Evolutionary conservation across 2,888 invertebrate species (phyloP), one percentile per base, ranked within the genome.

Genomic region (Leucania comma): DNA sequence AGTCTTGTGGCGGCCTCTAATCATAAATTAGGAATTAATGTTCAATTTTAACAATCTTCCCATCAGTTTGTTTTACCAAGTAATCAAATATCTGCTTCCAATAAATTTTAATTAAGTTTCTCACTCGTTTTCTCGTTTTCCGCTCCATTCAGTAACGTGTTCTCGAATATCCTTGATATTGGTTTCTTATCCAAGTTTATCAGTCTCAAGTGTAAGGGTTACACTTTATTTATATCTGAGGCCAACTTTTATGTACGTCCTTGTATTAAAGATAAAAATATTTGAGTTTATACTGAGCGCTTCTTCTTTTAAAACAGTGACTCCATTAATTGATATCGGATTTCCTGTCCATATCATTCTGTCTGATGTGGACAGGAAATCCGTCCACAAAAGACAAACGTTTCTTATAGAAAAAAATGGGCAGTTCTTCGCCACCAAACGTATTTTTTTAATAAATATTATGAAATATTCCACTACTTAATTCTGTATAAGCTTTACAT

Each of bases 201-300:
- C 69, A 60, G 62, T 38, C 10, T 61, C 56, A 56, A 74, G 63
- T 71, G 48, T 35, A 29, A 60, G 76, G 69, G 81, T 82, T 69
- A 75, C 24, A 69, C 35, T 56, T 66, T 75, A 54, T 80, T 82
- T 79, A 59, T 61, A 59, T 58, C 35, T 63, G 46, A 72, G 63
- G 48, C 38, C 66, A 48, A 38, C 38, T 56, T 72, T 59, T 59
- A 58, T 62, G 48, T 29, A 14, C 50, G 62, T 67, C 71, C 66
- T 78, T 71, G 72, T 67, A 46, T 32, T 60, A 20, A 50, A 63
- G 72, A 78, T 71, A 78, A 81, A 64, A 67, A 58, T 64, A 78
- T 56, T 20, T 17, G 24, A 62, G 51, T 46, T n/a, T n/a, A 12
- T 60, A 48, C 60, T 29, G 26, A 42, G 48, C 63, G 35, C 20